Base-by-base conservation (phyloP, 2,113 vertebrate genomes). In the Brienomyrus brachyistius region DNA sequence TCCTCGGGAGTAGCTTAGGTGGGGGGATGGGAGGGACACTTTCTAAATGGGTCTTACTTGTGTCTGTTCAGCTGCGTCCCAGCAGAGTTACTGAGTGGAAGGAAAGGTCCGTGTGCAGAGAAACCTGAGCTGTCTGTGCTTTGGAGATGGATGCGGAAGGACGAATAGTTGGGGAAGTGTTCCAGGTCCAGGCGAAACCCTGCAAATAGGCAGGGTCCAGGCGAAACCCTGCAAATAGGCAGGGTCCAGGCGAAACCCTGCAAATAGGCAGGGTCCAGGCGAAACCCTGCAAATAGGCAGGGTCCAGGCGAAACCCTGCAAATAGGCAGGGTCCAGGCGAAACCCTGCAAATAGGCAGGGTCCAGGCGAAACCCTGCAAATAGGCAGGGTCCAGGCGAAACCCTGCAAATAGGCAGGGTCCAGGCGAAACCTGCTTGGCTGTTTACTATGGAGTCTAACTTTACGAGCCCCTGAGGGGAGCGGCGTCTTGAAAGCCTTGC, bases 21-120 rank as follows among this genome's bases (percentile, higher is more conserved):
- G 7, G 74, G 31, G 35, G 74, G 74, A 70, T 80, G 74, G 35
- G 74, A 80, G 74, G 74, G 17, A 43, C 15, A 80, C 31, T 86
- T 48, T 50, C 21, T 31, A 6, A 51, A 51, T 86, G 83, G 45
- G 9, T 48, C 83, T 27, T 31, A 5, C 21, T 1, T 48, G 21
- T 86, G 74, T 86, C 45, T 50, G 83, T 85, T 23, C 83, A n/a
- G 4, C 48, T 31, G 83, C 1, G 13, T 43, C 35, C 74, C 74
- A 80, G 21, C 21, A 51, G 62, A 31, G 83, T 31, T 86, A 11
- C 48, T 27, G 83, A 45, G 54, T n/a, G n/a, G 45, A 27, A 54
- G 40, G 51, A 52, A 59, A 19, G 74, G 77, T 87, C 87, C 91
- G 91, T 91, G 92, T 91, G 90, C 91, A 89, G 45, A 66, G 88